A percentile compares a stretch with the other conserved stretches of the same genome.
Evolutionary conservation across 1,140 invertebrate species (phyloP).

Genomic region (Bemisia tabaci): DNA sequence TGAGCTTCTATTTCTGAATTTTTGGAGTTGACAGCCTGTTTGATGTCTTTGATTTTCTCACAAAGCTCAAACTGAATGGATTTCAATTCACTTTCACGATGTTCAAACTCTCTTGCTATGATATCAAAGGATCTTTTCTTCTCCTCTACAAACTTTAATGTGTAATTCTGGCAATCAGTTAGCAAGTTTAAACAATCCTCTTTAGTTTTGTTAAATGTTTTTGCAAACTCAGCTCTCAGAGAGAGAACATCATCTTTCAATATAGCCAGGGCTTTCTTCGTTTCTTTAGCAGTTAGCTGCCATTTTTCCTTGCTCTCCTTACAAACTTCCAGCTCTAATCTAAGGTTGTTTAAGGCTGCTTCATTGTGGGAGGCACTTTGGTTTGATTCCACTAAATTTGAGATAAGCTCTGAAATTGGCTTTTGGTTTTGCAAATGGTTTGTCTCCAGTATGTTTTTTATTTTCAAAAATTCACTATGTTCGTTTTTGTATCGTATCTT

Average conservation of each 20-base stretch:
- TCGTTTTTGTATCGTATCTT: conserved; percentile 16
- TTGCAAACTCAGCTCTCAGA: neutral
- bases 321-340: neutral
- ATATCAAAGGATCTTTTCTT: neutral
- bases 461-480: conserved; percentile 20
- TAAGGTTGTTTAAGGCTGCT: neutral
- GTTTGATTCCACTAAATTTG: neutral
- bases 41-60: neutral
- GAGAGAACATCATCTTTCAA: neutral
- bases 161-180: neutral
- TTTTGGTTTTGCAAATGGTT: neutral
- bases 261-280: neutral
- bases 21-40: neutral
- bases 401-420: neutral
- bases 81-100: neutral
- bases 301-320: neutral
- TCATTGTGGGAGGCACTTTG: neutral
- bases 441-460: conserved; percentile 21
- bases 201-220: neutral
- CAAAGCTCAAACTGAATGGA: neutral
- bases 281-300: neutral
- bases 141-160: neutral
- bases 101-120: neutral
- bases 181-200: neutral
- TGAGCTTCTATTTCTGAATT: conserved; percentile 1